A percentile compares a stretch with the other conserved stretches of the same genome.
Conservation (phyloP, 2,888 invertebrate genomes). For the Sicus ferrugineus region DNA sequence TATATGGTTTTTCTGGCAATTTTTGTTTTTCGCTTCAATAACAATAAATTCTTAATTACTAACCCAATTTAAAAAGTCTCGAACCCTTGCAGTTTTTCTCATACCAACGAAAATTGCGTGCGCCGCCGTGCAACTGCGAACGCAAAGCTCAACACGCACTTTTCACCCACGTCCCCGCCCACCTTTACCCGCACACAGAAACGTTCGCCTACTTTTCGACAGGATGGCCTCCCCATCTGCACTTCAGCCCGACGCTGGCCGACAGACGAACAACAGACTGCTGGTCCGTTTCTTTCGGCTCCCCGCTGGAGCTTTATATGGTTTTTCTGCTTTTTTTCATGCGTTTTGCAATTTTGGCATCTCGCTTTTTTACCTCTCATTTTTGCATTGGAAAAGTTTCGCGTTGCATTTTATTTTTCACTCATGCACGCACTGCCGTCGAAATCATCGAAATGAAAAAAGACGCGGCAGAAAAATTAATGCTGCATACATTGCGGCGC, state of each 20-base stretch:
- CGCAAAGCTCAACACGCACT: not conserved
- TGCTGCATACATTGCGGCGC: constrained; percentile 18
- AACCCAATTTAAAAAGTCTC: constrained; percentile 32
- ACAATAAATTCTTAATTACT: constrained; percentile 34
- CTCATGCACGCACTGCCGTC: constrained; percentile 21
- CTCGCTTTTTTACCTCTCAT: constrained; percentile 35
- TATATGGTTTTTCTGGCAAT: not conserved
- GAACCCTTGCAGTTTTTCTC: not conserved
- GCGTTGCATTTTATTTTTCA: constrained; percentile 32
- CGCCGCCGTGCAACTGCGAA: no score
- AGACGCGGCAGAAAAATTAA: constrained; percentile 1
- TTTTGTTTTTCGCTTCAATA: constrained; percentile 10
- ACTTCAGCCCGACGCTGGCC: not conserved
- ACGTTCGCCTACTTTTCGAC: no score
- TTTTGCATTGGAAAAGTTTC: constrained; percentile 7
- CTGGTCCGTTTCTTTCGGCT: not conserved
- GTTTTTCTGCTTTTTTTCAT: constrained; percentile 40
- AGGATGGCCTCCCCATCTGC: no score
- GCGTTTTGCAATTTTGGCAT: constrained; percentile 39
- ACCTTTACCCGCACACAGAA: no score
- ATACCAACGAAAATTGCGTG: no score
- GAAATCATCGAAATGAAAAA: not conserved
- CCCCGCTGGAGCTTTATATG: constrained; percentile 13
- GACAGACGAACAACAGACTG: not conserved
- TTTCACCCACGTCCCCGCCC: not conserved